A percentile compares a stretch with the other conserved stretches of the same genome.
Evolutionary conservation across 2,797 vertebrate species (phyloP).

Genomic region (Paratrypauchen microcephalus): DNA sequence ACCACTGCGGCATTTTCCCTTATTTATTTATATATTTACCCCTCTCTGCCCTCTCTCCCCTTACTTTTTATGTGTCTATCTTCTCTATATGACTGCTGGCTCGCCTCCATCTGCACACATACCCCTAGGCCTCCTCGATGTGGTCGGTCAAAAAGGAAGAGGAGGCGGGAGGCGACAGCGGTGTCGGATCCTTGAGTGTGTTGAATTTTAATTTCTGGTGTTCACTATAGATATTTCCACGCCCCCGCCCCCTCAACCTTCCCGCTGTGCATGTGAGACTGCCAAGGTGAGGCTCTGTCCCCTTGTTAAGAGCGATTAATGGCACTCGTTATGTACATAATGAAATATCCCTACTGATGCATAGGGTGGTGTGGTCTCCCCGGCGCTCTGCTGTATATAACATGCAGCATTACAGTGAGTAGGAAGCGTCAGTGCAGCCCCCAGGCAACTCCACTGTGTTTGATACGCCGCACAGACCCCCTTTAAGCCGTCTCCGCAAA

Average conservation of each 20-base stretch:
- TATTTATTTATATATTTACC: constrained; percentile 57
- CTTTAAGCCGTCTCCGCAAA: constrained; percentile 50
- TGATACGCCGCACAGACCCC: constrained; percentile 54
- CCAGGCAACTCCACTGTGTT: constrained; percentile 59
- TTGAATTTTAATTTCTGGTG: constrained; percentile 73
- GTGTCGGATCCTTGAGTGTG: constrained; percentile 68
- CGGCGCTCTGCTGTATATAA: constrained; percentile 16
- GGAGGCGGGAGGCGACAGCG: constrained; percentile 34
- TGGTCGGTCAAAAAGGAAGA: constrained; percentile 57
- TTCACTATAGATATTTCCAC: constrained; percentile 62
- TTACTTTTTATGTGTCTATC: constrained; percentile 40
- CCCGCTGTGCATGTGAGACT: constrained; percentile 71
- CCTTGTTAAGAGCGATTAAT: constrained; percentile 85
- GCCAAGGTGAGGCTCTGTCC: constrained; percentile 82
- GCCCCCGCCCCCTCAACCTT: constrained; percentile 45
- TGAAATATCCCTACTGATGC: constrained; percentile 80
- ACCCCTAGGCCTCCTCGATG: constrained; percentile 40
- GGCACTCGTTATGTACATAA: constrained; percentile 82
- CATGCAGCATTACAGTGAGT: constrained; percentile 27
- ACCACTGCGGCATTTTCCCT: constrained; percentile 60
- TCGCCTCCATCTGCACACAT: constrained; percentile 39
- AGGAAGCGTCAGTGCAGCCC: constrained; percentile 58
- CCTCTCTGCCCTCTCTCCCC: constrained; percentile 11
- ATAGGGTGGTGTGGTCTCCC: constrained; percentile 66
- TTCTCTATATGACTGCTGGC: constrained; percentile 54